phyloP scores from a whole-genome alignment of 2,888 invertebrate genomes.

The Rugalucina vietnamica region DNA sequence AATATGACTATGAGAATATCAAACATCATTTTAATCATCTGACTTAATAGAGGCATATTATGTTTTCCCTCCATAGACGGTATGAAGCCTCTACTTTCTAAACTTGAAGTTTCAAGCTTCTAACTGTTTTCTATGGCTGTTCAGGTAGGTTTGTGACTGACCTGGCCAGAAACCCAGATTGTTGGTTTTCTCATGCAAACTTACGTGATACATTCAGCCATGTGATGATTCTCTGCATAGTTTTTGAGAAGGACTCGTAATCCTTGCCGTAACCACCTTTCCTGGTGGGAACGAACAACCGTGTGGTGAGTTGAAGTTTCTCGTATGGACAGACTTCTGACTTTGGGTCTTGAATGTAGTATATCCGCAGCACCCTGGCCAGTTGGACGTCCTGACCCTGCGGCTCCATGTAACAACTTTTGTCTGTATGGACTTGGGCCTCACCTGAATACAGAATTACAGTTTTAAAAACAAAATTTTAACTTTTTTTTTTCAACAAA shows the following conservation, averaged over 20 bases:
- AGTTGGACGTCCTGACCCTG: slow-evolving; percentile 61
- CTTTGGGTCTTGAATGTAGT: slow-evolving; percentile 58
- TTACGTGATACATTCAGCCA: slow-evolving; percentile 71
- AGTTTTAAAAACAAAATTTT: too few relatives aligned
- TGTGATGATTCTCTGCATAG: slow-evolving; percentile 68
- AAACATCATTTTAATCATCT: too few relatives aligned
- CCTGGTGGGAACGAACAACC: slow-evolving; percentile 68
- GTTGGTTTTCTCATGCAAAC: too few relatives aligned
- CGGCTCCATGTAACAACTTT: slow-evolving; percentile 49
- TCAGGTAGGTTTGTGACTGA: too few relatives aligned
- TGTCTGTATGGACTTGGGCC: slow-evolving; percentile 51
- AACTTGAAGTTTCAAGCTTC: too few relatives aligned
- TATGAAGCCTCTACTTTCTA: too few relatives aligned
- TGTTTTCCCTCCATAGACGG: too few relatives aligned
- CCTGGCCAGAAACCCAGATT: too few relatives aligned
- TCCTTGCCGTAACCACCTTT: slow-evolving; percentile 48
- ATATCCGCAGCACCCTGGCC: slow-evolving; percentile 67
- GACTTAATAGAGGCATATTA: too few relatives aligned
- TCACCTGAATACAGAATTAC: slow-evolving; percentile 39
- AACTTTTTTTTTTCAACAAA: too few relatives aligned
- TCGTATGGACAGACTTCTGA: slow-evolving; percentile 52
- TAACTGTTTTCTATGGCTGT: too few relatives aligned
- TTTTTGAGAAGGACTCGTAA: slow-evolving; percentile 72
- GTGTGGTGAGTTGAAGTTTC: slow-evolving; percentile 60
- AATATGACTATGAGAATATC: too few relatives aligned